These are phyloP conservation scores for Orbicella faveolata DNA, from an alignment of 64 coral and sea anemone genomes.

Conservation along the genomic window DNA sequence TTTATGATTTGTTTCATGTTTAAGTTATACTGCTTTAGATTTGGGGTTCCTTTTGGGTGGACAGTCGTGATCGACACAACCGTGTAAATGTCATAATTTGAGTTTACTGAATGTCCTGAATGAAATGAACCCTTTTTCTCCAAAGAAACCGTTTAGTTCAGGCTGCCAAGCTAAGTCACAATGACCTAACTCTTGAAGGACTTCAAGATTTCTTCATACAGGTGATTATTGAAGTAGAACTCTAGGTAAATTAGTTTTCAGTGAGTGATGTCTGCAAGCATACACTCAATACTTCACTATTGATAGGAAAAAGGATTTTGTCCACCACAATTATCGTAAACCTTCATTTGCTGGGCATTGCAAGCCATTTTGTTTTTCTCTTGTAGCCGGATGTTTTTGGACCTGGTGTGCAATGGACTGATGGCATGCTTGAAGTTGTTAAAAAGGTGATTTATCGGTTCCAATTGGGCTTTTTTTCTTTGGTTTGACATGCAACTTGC, in stretches of 20 bases:
- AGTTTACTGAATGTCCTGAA: neutral
- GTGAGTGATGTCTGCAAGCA: neutral
- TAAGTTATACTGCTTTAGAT: no score
- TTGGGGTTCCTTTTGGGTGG: no score
- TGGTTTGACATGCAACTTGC: no score
- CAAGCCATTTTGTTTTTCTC: neutral
- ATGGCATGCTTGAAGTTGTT: neutral
- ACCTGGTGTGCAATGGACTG: neutral
- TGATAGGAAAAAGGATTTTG: neutral
- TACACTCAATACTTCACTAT: neutral
- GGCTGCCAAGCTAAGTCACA: neutral
- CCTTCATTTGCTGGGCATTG: neutral
- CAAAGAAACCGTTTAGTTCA: slow-evolving; percentile 1
- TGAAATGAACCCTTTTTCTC: neutral
- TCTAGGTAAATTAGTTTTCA: neutral
- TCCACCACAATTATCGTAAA: neutral
- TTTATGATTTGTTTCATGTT: no score
- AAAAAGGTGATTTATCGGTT: neutral
- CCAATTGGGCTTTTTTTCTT: no score
- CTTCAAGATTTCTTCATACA: neutral
- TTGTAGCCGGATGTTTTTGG: slow-evolving; percentile 10
- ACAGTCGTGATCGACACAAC: neutral
- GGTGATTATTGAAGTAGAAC: neutral
- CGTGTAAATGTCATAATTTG: neutral
- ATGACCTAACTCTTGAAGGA: neutral